Conservation (phyloP, 2,797 vertebrate species). For the Pangasius larnaudii region DNA sequence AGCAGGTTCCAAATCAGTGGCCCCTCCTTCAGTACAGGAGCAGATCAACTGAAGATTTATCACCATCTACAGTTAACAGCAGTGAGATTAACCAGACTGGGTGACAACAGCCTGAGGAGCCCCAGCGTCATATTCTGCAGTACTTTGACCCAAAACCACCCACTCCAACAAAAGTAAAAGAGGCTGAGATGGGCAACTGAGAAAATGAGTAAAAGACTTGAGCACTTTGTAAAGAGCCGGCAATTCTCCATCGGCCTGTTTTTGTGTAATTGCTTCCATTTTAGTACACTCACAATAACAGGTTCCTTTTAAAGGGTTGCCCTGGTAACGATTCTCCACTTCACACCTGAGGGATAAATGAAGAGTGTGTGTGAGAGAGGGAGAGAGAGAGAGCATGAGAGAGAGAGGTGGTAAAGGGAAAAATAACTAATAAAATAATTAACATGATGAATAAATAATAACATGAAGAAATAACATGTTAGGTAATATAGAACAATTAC, state of each 20-base stretch:
- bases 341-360: constrained; percentile 83
- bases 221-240: constrained; percentile 32
- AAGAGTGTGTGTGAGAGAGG: background rate
- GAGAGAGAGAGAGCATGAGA: background rate
- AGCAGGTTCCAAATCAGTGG: background rate
- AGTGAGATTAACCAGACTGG: background rate
- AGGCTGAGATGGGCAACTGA: constrained; percentile 27
- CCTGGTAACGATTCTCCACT: constrained; percentile 97
- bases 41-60: background rate
- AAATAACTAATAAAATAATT: background rate
- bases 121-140: background rate
- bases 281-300: constrained; percentile 93
- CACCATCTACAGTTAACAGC: background rate
- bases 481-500: background rate
- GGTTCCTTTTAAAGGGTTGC: constrained; percentile 97
- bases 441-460: background rate
- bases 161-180: background rate
- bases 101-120: background rate
- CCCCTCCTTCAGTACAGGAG: background rate
- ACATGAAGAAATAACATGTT: background rate
- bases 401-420: background rate
- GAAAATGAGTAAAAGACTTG: constrained; percentile 43
- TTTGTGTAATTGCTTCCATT: constrained; percentile 18
- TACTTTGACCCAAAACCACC: background rate
- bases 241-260: background rate